These are phyloP conservation scores for Sylvietta virens DNA, from an alignment of 2,113 vertebrate species.

Conservation along the genomic window DNA sequence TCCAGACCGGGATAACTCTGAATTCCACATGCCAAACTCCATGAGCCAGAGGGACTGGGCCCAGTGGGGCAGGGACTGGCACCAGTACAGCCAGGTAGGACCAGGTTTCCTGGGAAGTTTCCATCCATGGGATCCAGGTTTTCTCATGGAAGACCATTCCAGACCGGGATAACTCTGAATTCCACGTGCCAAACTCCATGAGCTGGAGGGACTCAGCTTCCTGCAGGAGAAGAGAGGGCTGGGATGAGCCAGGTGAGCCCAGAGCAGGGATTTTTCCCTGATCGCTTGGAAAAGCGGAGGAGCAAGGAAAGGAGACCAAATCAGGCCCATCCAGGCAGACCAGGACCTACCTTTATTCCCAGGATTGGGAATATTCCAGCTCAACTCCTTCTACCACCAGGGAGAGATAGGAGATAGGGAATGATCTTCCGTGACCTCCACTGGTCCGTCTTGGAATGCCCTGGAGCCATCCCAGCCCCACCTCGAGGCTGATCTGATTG, in stretches of 20 bases:
- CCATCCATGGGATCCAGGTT: neutral
- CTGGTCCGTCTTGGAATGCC: neutral
- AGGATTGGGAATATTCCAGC: neutral
- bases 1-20: neutral
- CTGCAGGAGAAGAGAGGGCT: neutral
- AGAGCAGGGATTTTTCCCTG: neutral
- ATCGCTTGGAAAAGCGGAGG: neutral
- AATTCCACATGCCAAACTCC: neutral
- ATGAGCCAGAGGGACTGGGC: neutral
- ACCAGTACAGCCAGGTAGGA: neutral
- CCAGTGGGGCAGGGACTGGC: neutral
- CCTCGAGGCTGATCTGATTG: accelerated
- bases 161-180: neutral
- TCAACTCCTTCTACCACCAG: neutral
- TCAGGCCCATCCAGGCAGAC: neutral
- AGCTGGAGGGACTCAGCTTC: neutral
- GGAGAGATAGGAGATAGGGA: neutral
- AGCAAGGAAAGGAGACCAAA: neutral
- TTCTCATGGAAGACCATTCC: neutral
- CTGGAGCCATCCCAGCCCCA: neutral
- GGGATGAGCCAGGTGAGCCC: neutral
- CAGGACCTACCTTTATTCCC: neutral
- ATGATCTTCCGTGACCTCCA: neutral
- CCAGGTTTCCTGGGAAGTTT: neutral
- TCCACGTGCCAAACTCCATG: accelerated